Base-by-base conservation (phyloP, 2,113 vertebrate genomes). In the Cricetomys ansorgei region DNA sequence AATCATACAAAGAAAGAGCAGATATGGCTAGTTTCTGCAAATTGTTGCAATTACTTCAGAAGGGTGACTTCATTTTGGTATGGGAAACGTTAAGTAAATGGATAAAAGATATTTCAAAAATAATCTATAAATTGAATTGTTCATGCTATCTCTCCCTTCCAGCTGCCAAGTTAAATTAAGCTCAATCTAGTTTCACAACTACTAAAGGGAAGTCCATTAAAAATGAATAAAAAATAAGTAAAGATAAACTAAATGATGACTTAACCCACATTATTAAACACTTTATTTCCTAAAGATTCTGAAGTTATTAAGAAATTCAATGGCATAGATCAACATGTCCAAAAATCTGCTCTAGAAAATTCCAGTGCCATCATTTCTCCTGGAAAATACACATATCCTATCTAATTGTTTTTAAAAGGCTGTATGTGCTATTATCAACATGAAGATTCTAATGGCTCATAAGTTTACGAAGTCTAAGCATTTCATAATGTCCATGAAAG, bases 191-290 rank as follows among this genome's bases (percentile, higher is more conserved):
- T 84, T 96, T 91, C 81, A 31, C 72, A 95, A 80, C 48, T 75
- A 27, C 43, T 84, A n/a, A 94, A 95, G 48, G 40, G 29, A 97
- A 92, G 57, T 12, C 86, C 27, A 95, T 70, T 92, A 92, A 95
- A 94, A 96, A 79, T 92, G 25, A 96, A 93, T 43, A 84, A 12
- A 96, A 96, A 96, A 93, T 79, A 95, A 77, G 19, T 45, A 94
- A 92, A 94, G 75, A 89, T 67, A 88, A 96, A 96, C 7, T 83
- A 94, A 93, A 89, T 84, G 53, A 57, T 92, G 67, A 91, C 45
- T 88, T 93, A 92, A 48, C 43, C 40, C 11, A 59, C 86, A 94
- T 37, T 91, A 48, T 87, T 59, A 86, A 73, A 37, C 17, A n/a
- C 50, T 40, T 85, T 93, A 43, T 92, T 93, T 96, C 75, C 43